Evolutionary conservation across 2,113 vertebrate species (phyloP).

Genomic region (Pogona vitticeps): DNA sequence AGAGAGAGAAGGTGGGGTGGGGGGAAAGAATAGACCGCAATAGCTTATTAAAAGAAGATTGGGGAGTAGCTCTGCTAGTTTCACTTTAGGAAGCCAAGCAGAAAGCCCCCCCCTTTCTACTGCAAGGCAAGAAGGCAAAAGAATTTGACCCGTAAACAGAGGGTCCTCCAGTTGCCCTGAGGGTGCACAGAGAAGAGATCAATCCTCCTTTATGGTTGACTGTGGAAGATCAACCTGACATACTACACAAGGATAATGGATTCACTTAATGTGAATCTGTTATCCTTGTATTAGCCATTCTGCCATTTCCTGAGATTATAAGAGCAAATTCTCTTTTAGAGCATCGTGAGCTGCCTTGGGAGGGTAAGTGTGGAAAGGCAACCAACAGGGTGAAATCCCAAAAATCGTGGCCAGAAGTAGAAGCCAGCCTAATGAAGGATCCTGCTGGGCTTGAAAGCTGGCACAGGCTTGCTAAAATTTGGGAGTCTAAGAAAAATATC

Average conservation of each 20-base stretch:
- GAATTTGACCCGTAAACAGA: neutral
- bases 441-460: too few relatives aligned
- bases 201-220: neutral
- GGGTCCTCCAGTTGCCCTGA: too few relatives aligned
- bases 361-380: too few relatives aligned
- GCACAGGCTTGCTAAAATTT: neutral
- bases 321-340: neutral
- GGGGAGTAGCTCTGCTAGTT: neutral
- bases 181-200: neutral
- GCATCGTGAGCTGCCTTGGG: neutral
- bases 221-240: neutral
- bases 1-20: too few relatives aligned
- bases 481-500: neutral
- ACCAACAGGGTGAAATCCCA: too few relatives aligned
- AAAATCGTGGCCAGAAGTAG: too few relatives aligned
- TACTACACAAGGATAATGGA: neutral
- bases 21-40: neutral
- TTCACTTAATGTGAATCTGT: neutral
- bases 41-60: constrained; percentile 12
- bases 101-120: neutral
- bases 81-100: neutral
- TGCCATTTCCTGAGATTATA: neutral
- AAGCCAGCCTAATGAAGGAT: too few relatives aligned
- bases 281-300: neutral
- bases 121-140: neutral